Conservation (phyloP, 2,888 invertebrate species). For the Andrena bucephala region DNA sequence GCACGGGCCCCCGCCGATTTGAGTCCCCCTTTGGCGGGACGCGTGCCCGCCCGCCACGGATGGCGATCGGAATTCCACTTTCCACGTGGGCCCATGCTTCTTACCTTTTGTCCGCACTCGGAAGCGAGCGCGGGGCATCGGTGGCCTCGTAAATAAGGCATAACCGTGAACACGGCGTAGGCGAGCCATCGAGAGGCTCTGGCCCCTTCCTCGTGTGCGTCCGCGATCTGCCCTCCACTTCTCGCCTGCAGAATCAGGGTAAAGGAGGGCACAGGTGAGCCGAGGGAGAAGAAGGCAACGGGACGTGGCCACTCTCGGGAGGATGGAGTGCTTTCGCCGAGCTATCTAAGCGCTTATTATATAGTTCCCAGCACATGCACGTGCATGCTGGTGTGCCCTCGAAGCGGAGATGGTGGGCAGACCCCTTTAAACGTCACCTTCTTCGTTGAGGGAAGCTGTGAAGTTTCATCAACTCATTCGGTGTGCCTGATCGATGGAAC, state of each 20-base stretch:
- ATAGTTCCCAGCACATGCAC: background rate
- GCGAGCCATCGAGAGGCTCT: slow-evolving; percentile 30
- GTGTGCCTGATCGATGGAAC: no score
- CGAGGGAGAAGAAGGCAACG: slow-evolving; percentile 4
- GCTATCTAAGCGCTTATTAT: slow-evolving; percentile 23
- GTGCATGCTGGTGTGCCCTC: background rate
- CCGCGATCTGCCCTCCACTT: slow-evolving; percentile 21
- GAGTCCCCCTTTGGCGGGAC: slow-evolving; percentile 24
- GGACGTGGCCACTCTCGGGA: background rate
- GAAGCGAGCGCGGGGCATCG: slow-evolving; percentile 47
- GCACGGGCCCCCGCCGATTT: slow-evolving; percentile 12
- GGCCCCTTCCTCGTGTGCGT: slow-evolving; percentile 23
- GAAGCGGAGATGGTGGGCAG: background rate
- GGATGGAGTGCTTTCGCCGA: slow-evolving; percentile 32
- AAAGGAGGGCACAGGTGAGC: slow-evolving; percentile 17
- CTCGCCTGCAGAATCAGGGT: slow-evolving; percentile 21
- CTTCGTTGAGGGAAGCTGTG: background rate
- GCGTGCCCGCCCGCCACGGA: slow-evolving; percentile 31
- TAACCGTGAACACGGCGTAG: slow-evolving; percentile 58
- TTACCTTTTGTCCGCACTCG: slow-evolving; percentile 51
- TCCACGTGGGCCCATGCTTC: slow-evolving; percentile 41
- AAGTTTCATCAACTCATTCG: background rate
- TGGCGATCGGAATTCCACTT: slow-evolving; percentile 49
- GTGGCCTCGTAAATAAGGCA: slow-evolving; percentile 65
- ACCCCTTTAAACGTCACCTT: background rate